These are phyloP conservation scores for Dolichallabes microphthalmus DNA, from an alignment of 2,113 vertebrate genomes.

Conservation along the genomic window DNA sequence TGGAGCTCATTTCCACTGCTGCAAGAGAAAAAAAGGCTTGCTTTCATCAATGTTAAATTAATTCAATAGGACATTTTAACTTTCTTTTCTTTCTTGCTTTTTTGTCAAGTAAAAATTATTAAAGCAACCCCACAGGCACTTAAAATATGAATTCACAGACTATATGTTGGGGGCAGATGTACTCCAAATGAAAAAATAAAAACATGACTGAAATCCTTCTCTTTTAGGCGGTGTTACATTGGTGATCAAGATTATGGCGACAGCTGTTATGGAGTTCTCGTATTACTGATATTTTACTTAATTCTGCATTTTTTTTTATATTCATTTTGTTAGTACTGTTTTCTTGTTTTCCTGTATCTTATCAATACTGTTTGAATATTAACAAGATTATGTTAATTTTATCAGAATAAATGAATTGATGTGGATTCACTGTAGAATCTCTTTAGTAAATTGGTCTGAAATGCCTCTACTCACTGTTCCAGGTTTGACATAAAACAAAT, in stretches of 20 bases:
- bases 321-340: not conserved
- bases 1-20: constrained; percentile 78
- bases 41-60: constrained; percentile 80
- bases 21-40: constrained; percentile 62
- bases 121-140: constrained; percentile 72
- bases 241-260: constrained; percentile 27
- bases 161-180: constrained; percentile 63
- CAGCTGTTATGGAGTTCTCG: constrained; percentile 17
- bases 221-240: constrained; percentile 46
- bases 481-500: constrained; percentile 41
- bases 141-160: constrained; percentile 67
- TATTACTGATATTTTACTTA: constrained; percentile 13
- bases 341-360: not conserved
- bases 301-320: not conserved
- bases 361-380: constrained; percentile 12
- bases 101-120: constrained; percentile 62
- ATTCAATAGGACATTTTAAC: constrained; percentile 80
- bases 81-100: constrained; percentile 63
- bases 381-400: constrained; percentile 27
- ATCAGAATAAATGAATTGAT: not conserved
- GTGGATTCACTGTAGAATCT: not conserved
- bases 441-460: constrained; percentile 24
- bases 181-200: constrained; percentile 57
- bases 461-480: constrained; percentile 1
- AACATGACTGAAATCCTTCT: constrained; percentile 46